Evolutionary conservation across 1,140 invertebrate species (phyloP).

Genomic region (Danaus plexippus): DNA sequence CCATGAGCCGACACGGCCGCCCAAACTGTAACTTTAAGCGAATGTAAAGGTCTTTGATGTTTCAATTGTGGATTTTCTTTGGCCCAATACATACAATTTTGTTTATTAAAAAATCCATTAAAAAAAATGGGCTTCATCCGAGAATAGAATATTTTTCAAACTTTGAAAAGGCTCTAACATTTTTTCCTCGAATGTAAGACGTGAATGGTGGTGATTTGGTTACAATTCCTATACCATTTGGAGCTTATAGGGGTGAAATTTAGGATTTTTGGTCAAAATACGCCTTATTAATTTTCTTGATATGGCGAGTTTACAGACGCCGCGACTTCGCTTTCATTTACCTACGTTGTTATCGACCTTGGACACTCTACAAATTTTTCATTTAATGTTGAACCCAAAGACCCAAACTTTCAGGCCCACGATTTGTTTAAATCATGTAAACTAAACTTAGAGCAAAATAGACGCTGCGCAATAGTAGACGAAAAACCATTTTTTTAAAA

Average conservation of each 20-base stretch:
- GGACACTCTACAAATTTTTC: background rate
- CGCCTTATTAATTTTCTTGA: conserved; percentile 11
- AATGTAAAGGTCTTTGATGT: too few species aligned
- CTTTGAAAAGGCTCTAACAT: conserved; percentile 14
- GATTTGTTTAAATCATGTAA: too few species aligned
- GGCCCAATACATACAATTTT: too few species aligned
- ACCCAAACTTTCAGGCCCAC: too few species aligned
- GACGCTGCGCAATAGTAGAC: too few species aligned
- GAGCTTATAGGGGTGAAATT: conserved; percentile 13
- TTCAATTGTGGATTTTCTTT: too few species aligned
- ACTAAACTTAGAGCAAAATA: too few species aligned
- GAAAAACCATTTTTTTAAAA: too few species aligned
- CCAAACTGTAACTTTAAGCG: too few species aligned
- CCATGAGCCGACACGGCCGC: too few species aligned
- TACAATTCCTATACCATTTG: conserved; percentile 10
- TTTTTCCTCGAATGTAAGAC: background rate
- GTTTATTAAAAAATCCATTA: conserved; percentile 8
- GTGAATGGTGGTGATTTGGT: conserved; percentile 2
- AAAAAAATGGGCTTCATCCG: conserved; percentile 12
- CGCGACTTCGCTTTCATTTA: conserved; percentile 5
- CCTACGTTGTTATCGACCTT: conserved; percentile 9
- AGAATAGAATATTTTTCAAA: conserved; percentile 9
- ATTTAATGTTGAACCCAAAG: too few species aligned
- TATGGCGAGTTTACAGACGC: conserved; percentile 4
- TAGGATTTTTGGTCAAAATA: conserved; percentile 10